phyloP scores from a whole-genome alignment of 2,113 vertebrate species.

The Tympanuchus pallidicinctus region DNA sequence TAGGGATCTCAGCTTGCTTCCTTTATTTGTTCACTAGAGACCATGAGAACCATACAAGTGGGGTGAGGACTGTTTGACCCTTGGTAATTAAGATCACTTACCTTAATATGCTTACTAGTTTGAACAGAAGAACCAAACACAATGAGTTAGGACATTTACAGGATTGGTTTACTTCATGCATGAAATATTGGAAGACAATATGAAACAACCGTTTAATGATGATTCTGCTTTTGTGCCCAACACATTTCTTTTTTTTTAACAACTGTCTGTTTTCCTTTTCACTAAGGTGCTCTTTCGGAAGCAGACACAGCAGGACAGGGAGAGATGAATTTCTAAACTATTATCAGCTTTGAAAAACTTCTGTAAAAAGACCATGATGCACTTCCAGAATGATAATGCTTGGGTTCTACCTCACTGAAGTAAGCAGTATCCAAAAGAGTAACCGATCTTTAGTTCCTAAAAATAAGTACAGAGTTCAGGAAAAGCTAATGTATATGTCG shows the following conservation, averaged over 20 bases:
- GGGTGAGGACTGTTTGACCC: conserved; percentile 61
- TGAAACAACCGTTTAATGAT: conserved; percentile 8
- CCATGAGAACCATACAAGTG: conserved; percentile 38
- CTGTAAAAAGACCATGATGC: neutral
- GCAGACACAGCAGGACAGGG: neutral
- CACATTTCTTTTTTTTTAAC: neutral
- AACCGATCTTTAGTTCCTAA: neutral
- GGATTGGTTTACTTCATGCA: conserved; percentile 43
- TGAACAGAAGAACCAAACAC: conserved; percentile 42
- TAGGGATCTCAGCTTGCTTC: conserved; percentile 26
- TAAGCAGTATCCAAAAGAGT: neutral
- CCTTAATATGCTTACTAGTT: conserved; percentile 61
- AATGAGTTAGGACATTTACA: conserved; percentile 29
- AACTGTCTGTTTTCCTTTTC: conserved; percentile 3
- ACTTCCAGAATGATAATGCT: neutral
- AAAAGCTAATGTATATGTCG: conserved; percentile 42
- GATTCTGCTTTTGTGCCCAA: neutral
- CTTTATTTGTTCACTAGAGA: conserved; percentile 32
- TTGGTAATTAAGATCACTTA: conserved; percentile 74
- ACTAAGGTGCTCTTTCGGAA: neutral
- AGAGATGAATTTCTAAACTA: neutral
- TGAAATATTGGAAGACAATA: conserved; percentile 45
- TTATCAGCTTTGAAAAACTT: conserved; percentile 1
- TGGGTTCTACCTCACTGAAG: neutral
- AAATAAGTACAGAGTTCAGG: conserved; percentile 26